A percentile compares a stretch with the other conserved stretches of the same genome.
Evolutionary conservation across 1,140 invertebrate species (phyloP).

Genomic region (Drosophila lacteicornis): DNA sequence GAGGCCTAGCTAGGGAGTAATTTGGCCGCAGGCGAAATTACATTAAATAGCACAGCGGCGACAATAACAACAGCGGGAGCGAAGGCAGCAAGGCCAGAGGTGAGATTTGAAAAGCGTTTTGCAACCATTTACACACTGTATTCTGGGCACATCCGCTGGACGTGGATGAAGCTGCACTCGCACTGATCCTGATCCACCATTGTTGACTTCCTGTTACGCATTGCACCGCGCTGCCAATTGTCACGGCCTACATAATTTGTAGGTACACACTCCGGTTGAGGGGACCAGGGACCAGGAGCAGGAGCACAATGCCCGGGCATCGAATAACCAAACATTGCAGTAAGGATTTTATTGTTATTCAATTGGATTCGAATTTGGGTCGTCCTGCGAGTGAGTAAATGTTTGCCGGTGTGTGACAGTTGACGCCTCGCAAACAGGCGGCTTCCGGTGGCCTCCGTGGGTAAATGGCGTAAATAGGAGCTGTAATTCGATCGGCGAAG

Average conservation of each 20-base stretch:
- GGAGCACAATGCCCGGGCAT: conserved; percentile 67
- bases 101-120: conserved; percentile 77
- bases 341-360: conserved; percentile 83
- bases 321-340: conserved; percentile 67
- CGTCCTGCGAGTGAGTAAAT: conserved; percentile 14
- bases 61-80: conserved; percentile 45
- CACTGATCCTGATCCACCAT: conserved; percentile 35
- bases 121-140: conserved; percentile 79
- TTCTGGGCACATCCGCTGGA: conserved; percentile 71
- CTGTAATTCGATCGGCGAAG: conserved; percentile 62
- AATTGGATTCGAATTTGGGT: conserved; percentile 82
- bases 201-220: conserved; percentile 78
- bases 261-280: conserved; percentile 63
- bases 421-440: conserved; percentile 78
- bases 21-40: conserved; percentile 78
- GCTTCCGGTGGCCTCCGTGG: conserved; percentile 49
- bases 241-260: conserved; percentile 74
- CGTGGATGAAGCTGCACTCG: conserved; percentile 10
- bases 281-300: not conserved
- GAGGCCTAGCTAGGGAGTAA: conserved; percentile 31
- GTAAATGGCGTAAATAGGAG: conserved; percentile 32
- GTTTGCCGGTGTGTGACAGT: conserved; percentile 71
- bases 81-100: conserved; percentile 3
- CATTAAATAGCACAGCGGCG: conserved; percentile 74
- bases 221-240: conserved; percentile 21